Conservation (phyloP, 2,888 invertebrate genomes). For the Cryptocephalus primarius region DNA sequence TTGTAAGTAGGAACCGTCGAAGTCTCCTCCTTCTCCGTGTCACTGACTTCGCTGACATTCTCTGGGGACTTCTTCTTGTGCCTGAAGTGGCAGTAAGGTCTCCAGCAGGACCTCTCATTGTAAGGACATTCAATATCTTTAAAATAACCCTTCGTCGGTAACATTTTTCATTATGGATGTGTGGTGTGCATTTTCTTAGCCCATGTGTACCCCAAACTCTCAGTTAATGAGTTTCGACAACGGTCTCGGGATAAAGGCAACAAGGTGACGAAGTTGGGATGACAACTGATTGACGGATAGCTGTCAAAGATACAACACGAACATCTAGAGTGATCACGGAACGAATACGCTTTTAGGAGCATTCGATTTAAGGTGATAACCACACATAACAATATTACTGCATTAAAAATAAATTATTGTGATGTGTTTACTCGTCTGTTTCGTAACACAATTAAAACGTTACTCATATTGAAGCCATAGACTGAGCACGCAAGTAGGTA, state of each 20-base stretch:
- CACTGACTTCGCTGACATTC: constrained; percentile 37
- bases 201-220: constrained; percentile 4
- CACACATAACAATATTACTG: no score
- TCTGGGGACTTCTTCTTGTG: constrained; percentile 61
- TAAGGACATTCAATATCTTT: constrained; percentile 79
- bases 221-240: background rate
- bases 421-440: no score
- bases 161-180: constrained; percentile 44
- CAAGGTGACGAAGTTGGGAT: background rate
- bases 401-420: no score
- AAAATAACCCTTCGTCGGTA: constrained; percentile 84
- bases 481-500: no score
- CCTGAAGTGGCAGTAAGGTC: constrained; percentile 88
- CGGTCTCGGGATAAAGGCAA: background rate
- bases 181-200: no score
- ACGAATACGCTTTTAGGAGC: no score
- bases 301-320: no score
- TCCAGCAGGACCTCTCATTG: constrained; percentile 68
- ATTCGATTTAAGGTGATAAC: no score
- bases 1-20: constrained; percentile 32
- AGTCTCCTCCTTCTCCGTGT: constrained; percentile 35
- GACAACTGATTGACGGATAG: no score
- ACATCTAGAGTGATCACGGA: no score
- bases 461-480: no score
- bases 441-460: no score